A percentile compares a stretch with the other conserved stretches of the same genome.
phyloP scores from a whole-genome alignment of 2,113 vertebrate genomes.

The Eptatretus burgeri region DNA sequence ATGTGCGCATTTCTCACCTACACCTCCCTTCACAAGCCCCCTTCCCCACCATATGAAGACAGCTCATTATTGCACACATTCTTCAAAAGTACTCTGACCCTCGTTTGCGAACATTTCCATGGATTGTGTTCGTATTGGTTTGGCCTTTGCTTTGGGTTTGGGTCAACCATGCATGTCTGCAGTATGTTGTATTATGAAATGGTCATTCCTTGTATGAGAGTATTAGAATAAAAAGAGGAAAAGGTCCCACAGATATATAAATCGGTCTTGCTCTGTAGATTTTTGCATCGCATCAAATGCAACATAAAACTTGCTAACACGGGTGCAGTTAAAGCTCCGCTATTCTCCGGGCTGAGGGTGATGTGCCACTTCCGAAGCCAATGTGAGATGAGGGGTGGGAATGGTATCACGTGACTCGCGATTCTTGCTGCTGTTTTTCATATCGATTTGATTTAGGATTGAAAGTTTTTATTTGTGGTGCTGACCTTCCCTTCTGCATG shows the following conservation, averaged over 20 bases:
- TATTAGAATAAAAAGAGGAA: slow-evolving; percentile 3
- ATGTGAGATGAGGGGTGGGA: not conserved
- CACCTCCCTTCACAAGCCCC: too few relatives aligned
- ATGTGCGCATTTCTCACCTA: too few relatives aligned
- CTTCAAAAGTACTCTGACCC: too few relatives aligned
- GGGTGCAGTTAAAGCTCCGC: not conserved
- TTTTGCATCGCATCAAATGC: not conserved
- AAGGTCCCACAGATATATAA: not conserved
- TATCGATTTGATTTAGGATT: too few relatives aligned
- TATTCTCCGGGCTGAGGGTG: not conserved
- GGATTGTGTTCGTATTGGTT: too few relatives aligned
- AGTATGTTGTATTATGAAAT: slow-evolving; percentile 3
- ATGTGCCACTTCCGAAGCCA: not conserved
- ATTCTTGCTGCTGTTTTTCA: too few relatives aligned
- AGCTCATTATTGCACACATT: too few relatives aligned
- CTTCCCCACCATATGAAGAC: too few relatives aligned
- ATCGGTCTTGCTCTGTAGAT: not conserved
- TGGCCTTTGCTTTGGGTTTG: too few relatives aligned
- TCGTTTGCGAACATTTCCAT: too few relatives aligned
- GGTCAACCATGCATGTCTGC: not conserved
- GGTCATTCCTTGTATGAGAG: slow-evolving; percentile 5
- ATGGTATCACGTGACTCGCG: not conserved
- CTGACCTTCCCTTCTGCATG: too few relatives aligned
- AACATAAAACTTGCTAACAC: not conserved
- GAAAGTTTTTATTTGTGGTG: too few relatives aligned